Evolutionary conservation across 1,140 invertebrate genomes (phyloP).

Genomic region (Tenebrio molitor): DNA sequence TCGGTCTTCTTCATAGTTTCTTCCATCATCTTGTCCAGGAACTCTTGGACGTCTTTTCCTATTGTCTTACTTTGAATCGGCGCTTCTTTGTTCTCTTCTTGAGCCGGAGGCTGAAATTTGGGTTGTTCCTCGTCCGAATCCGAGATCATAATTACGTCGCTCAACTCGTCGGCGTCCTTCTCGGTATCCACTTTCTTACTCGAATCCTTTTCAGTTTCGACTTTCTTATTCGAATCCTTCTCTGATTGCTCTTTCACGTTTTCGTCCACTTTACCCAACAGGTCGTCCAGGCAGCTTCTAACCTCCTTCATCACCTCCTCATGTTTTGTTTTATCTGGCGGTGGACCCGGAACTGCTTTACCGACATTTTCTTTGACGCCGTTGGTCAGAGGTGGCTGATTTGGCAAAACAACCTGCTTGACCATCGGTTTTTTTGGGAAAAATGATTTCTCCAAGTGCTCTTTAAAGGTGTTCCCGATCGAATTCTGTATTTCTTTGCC

Average conservation of each 20-base stretch:
- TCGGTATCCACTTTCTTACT: not conserved
- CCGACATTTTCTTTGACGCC: too few relatives aligned
- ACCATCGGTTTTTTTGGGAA: conserved; percentile 43
- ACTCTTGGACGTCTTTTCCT: conserved; percentile 65
- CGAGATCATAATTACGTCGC: conserved; percentile 61
- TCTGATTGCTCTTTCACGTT: conserved; percentile 22
- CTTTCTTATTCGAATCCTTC: not conserved
- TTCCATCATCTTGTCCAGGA: conserved; percentile 69
- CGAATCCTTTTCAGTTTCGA: not conserved
- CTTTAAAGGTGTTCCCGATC: conserved; percentile 63
- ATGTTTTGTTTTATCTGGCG: conserved; percentile 29
- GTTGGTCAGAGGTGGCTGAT: not conserved
- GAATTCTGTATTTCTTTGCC: conserved; percentile 64
- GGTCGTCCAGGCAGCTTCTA: conserved; percentile 53
- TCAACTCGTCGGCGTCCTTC: conserved; percentile 8
- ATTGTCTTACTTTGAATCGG: not conserved
- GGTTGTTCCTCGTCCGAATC: conserved; percentile 62
- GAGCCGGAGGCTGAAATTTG: not conserved
- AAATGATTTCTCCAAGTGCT: conserved; percentile 58
- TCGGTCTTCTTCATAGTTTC: conserved; percentile 65
- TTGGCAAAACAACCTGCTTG: conserved; percentile 19
- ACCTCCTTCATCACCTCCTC: conserved; percentile 43
- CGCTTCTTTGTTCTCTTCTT: not conserved
- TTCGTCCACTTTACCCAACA: conserved; percentile 53
- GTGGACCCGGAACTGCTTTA: too few relatives aligned